These are phyloP conservation scores for Parnassius mnemosyne DNA, from an alignment of 2,888 invertebrate species.

Conservation along the genomic window DNA sequence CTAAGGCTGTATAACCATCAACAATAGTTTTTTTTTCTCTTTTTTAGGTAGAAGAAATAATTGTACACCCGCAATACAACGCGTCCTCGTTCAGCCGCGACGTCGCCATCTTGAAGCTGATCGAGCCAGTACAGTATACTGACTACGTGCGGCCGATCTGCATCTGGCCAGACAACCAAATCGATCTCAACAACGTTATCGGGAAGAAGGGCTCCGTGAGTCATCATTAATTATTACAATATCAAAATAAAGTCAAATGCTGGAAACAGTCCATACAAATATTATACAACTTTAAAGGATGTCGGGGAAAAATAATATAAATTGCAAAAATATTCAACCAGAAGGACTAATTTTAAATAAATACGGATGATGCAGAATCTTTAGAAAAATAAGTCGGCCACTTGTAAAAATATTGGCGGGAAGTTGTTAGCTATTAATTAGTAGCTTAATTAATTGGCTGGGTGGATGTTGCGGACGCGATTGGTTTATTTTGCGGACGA, in stretches of 20 bases:
- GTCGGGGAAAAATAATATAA: too few species aligned
- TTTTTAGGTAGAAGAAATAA: conserved; percentile 64
- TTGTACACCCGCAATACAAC: conserved; percentile 80
- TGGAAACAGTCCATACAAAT: too few species aligned
- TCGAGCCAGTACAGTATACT: conserved; percentile 70
- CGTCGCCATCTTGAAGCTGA: conserved; percentile 77
- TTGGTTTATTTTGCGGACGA: conserved; percentile 19
- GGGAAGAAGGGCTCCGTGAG: conserved; percentile 75
- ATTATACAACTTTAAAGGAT: too few species aligned
- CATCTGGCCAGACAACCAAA: conserved; percentile 77
- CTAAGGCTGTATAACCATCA: too few species aligned
- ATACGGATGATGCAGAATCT: neutral
- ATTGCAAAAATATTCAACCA: too few species aligned
- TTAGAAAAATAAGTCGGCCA: conserved; percentile 8
- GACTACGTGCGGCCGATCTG: conserved; percentile 82
- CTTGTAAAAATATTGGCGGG: conserved; percentile 22
- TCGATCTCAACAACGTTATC: conserved; percentile 62
- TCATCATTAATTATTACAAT: conserved; percentile 15
- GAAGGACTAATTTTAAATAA: neutral
- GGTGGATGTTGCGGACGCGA: conserved; percentile 12
- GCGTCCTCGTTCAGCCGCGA: conserved; percentile 78
- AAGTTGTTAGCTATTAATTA: conserved; percentile 25
- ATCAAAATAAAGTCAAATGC: too few species aligned
- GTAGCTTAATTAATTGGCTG: conserved; percentile 23
- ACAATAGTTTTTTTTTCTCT: neutral